Evolutionary conservation across 64 coral and sea anemone species (phyloP).

Genomic region (Stichodactyla mertensii): DNA sequence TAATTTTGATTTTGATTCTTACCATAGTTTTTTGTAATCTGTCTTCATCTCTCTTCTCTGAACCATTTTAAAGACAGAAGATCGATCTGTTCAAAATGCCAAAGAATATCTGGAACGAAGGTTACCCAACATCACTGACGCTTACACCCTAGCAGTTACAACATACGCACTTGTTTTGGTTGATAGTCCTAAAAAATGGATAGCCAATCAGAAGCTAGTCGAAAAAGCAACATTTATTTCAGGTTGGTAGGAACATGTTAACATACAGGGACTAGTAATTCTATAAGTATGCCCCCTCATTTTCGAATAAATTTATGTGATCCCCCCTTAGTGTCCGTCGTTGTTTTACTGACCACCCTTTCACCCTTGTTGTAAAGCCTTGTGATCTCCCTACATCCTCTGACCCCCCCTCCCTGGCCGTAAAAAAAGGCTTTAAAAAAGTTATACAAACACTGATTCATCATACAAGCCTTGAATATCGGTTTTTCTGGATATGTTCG

Average conservation of each 20-base stretch:
- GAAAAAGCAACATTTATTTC: constrained; percentile 37
- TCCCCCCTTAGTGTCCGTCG: no score
- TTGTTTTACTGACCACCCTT: no score
- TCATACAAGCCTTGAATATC: no score
- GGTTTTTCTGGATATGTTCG: no score
- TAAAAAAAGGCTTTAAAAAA: no score
- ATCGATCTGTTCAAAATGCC: constrained; percentile 31
- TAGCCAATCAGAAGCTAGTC: constrained; percentile 49
- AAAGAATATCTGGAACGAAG: constrained; percentile 30
- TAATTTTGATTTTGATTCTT: not conserved
- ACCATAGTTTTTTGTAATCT: not conserved
- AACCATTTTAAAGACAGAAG: not conserved
- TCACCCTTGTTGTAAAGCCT: no score
- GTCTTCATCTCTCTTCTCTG: not conserved
- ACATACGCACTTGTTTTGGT: constrained; percentile 59
- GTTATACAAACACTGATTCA: no score
- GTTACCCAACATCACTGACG: constrained; percentile 34
- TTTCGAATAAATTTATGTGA: not conserved
- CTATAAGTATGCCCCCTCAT: no score
- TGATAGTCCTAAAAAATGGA: constrained; percentile 48
- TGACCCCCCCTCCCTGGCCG: no score
- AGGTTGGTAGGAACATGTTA: no score
- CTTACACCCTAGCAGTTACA: constrained; percentile 62
- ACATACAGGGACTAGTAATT: no score
- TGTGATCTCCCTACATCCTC: not conserved